Evolutionary conservation across 30 jellyfish, hydroid and myxozoan species (phyloP).

Genomic region (Cassiopea andromeda): DNA sequence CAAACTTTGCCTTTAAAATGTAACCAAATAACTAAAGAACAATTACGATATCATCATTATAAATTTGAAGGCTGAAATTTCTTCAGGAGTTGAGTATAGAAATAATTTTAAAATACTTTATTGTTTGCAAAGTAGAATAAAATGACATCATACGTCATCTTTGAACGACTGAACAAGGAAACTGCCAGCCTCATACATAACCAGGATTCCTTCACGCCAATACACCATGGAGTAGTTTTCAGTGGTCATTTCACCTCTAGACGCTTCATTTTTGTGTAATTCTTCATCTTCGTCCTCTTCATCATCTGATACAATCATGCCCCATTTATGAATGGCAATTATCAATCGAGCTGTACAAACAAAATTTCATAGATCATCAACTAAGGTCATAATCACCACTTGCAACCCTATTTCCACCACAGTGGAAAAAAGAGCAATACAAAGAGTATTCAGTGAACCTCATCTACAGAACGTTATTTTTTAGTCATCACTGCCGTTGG

Average conservation of each 20-base stretch:
- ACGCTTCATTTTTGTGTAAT: not conserved
- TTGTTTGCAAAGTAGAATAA: not conserved
- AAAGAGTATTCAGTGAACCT: not conserved
- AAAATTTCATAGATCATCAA: too few relatives aligned
- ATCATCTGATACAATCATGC: slow-evolving; percentile 61
- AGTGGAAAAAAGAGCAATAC: not conserved
- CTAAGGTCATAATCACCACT: too few relatives aligned
- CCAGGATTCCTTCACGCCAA: slow-evolving; percentile 97
- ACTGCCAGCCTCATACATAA: slow-evolving; percentile 65
- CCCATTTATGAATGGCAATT: slow-evolving; percentile 94
- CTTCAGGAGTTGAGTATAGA: too few relatives aligned
- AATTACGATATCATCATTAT: too few relatives aligned
- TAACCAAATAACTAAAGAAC: too few relatives aligned
- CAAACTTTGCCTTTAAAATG: too few relatives aligned
- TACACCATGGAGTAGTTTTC: slow-evolving; percentile 53
- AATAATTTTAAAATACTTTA: too few relatives aligned
- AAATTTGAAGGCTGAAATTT: too few relatives aligned
- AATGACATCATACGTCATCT: slow-evolving; percentile 53
- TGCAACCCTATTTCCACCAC: not conserved
- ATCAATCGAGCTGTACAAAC: slow-evolving; percentile 75
- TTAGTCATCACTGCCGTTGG: too few relatives aligned
- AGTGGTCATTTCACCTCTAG: slow-evolving; percentile 17
- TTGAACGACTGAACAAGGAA: slow-evolving; percentile 78
- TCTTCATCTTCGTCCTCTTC: slow-evolving; percentile 35
- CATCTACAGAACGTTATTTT: too few relatives aligned